A percentile compares a stretch with the other conserved stretches of the same genome.
Evolutionary conservation across 2,797 vertebrate species (phyloP).

Genomic region (Sebastes vulpes): DNA sequence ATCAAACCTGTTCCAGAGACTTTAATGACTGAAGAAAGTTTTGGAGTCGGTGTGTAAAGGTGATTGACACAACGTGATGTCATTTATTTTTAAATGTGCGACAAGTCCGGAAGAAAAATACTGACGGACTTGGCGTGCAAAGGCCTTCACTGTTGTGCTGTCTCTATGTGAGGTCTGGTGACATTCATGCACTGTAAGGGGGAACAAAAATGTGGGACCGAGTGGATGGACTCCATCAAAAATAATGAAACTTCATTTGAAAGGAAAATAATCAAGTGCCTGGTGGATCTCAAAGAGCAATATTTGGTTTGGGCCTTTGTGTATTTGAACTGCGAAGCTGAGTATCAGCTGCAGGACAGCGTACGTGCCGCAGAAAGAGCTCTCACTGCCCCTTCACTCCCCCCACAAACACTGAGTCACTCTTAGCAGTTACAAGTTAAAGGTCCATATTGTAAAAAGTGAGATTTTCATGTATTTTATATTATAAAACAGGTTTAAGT

Average conservation of each 20-base stretch:
- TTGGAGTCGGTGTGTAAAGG: no score
- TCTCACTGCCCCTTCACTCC: constrained; percentile 7
- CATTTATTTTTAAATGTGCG: no score
- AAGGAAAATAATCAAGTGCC: constrained; percentile 81
- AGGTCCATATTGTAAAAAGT: no score
- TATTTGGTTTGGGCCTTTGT: constrained; percentile 76
- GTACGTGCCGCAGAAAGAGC: constrained; percentile 24
- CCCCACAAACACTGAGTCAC: neutral
- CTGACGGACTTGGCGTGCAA: no score
- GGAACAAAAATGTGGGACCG: constrained; percentile 4
- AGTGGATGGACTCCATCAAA: constrained; percentile 46
- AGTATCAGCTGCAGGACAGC: constrained; percentile 46
- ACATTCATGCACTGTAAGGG: constrained; percentile 18
- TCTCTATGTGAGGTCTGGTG: constrained; percentile 58
- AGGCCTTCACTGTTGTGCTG: constrained; percentile 15
- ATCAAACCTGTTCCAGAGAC: no score
- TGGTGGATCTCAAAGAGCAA: constrained; percentile 70
- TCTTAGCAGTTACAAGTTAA: neutral
- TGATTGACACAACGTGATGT: no score
- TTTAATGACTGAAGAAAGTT: no score
- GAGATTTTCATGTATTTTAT: no score
- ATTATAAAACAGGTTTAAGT: no score
- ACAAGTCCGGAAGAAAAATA: no score
- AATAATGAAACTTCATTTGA: constrained; percentile 72
- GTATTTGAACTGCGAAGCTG: constrained; percentile 55